These are phyloP conservation scores for Drosophila maculinotata DNA, from an alignment of 2,888 invertebrate genomes.

Conservation along the genomic window DNA sequence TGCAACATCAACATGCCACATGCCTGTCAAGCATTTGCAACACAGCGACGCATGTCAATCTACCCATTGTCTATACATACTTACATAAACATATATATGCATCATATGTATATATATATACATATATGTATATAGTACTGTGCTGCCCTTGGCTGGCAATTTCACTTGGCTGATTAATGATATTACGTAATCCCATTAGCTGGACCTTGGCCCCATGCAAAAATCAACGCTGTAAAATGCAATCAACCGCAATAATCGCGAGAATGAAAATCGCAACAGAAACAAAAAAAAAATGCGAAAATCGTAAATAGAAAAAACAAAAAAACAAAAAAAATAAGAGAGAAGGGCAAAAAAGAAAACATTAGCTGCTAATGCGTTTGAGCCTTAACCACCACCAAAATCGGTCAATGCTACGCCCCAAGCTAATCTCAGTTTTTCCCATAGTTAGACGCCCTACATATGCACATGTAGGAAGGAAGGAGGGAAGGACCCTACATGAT, in stretches of 20 bases:
- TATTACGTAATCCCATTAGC: constrained; percentile 74
- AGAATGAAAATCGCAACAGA: constrained; percentile 23
- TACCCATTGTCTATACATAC: neutral
- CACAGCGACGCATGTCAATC: constrained; percentile 29
- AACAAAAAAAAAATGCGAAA: constrained; percentile 9
- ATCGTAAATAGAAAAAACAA: constrained; percentile 3
- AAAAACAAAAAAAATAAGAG: constrained; percentile 28
- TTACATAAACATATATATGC: neutral
- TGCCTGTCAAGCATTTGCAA: constrained; percentile 47
- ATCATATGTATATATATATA: neutral
- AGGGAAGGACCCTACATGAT: too few species aligned
- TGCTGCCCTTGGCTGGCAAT: too few species aligned
- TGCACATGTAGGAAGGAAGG: too few species aligned
- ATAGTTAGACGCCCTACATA: neutral
- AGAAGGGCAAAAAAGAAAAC: constrained; percentile 15
- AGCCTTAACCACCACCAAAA: constrained; percentile 46
- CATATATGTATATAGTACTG: neutral
- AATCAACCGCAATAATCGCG: constrained; percentile 75
- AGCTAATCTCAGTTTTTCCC: constrained; percentile 55
- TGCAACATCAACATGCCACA: constrained; percentile 50
- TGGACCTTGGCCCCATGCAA: constrained; percentile 35
- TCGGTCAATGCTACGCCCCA: constrained; percentile 35
- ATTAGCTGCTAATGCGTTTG: constrained; percentile 65
- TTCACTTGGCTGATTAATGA: constrained; percentile 76
- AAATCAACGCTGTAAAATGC: constrained; percentile 46